Evolutionary conservation across 2,113 vertebrate genomes (phyloP).

Genomic region (Brachypteracias leptosomus): DNA sequence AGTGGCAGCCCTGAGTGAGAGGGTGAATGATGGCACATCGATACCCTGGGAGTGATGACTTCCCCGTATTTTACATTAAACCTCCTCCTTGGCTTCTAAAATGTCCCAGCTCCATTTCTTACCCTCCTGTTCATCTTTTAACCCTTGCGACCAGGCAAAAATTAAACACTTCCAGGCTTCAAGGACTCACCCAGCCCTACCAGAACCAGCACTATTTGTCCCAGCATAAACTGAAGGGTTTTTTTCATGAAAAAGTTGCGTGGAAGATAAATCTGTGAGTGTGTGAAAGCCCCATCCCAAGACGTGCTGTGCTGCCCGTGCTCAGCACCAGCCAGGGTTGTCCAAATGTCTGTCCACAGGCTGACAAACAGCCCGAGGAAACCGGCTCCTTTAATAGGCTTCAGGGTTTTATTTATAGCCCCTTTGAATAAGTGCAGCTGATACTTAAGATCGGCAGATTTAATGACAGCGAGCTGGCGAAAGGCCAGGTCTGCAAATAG

Average conservation of each 20-base stretch:
- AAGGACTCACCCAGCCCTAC: background rate
- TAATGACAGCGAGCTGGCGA: conserved; percentile 68
- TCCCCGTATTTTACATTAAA: background rate
- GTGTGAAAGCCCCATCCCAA: background rate
- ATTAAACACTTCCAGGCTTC: background rate
- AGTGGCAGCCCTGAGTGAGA: background rate
- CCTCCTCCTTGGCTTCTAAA: background rate
- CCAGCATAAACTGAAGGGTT: background rate
- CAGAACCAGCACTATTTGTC: background rate
- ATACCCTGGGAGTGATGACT: background rate
- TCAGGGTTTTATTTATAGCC: conserved; percentile 66
- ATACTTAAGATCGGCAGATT: conserved; percentile 69
- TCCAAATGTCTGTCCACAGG: background rate
- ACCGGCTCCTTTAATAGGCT: conserved; percentile 47
- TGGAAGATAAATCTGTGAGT: background rate
- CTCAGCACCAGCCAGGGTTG: background rate
- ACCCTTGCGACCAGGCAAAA: background rate
- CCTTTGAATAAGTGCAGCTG: conserved; percentile 71
- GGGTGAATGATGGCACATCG: background rate
- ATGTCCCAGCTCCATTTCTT: background rate
- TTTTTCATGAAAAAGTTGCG: background rate
- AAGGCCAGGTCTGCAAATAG: conserved; percentile 65
- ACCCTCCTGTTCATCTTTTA: background rate
- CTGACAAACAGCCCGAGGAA: conserved; percentile 16
- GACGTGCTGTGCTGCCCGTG: background rate